phyloP scores from a whole-genome alignment of 1,140 invertebrate genomes.

The Mylabris phalerata region DNA sequence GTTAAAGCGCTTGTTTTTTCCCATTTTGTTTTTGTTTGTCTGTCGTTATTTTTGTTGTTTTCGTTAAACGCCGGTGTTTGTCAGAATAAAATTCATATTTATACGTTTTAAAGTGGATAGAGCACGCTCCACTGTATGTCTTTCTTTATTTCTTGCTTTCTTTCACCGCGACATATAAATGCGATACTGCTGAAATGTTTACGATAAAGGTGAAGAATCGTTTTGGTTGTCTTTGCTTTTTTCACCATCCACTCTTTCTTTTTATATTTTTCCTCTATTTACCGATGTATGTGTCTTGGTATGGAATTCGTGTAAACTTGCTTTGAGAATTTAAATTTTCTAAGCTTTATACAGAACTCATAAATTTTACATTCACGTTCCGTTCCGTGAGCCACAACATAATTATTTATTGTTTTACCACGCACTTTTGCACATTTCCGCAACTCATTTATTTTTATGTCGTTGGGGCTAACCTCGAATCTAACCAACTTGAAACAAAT shows the following conservation, averaged over 20 bases:
- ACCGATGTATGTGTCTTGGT: neutral
- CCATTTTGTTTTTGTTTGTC: neutral
- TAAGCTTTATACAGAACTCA: neutral
- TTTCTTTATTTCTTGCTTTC: neutral
- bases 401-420: too few species aligned
- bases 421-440: too few species aligned
- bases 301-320: conserved; percentile 6
- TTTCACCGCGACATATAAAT: too few species aligned
- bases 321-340: conserved; percentile 7
- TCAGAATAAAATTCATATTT: neutral
- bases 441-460: too few species aligned
- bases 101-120: conserved; percentile 2
- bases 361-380: conserved; percentile 13
- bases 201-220: conserved; percentile 8
- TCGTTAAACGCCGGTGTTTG: too few species aligned
- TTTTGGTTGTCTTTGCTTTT: neutral
- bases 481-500: too few species aligned
- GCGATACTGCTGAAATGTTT: conserved; percentile 3
- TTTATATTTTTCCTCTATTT: neutral
- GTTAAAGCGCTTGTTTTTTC: neutral
- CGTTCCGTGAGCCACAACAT: neutral
- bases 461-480: too few species aligned
- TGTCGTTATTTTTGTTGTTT: neutral
- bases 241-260: neutral
- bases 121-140: neutral